Evolutionary conservation across 2,113 vertebrate species (phyloP), one percentile per base, ranked within the genome.

Genomic region (Hemibagrus wyckioides): DNA sequence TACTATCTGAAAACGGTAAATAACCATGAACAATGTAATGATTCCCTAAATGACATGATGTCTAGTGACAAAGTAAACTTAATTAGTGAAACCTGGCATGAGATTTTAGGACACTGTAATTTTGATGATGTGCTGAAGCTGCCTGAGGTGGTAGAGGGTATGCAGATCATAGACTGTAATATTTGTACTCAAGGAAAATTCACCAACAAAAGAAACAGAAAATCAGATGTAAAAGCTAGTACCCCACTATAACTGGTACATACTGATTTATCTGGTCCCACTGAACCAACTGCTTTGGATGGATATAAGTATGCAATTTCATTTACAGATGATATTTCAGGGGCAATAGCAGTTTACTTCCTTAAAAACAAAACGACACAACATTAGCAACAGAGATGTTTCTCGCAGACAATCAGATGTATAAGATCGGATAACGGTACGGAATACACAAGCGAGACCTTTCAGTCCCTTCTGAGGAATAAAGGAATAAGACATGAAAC

Each of bases 381-480:
- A 30, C 65, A 17, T 1, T 28, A 33, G 87, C 82, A 11, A 85
- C 77, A 59, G 71, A 83, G 28, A 85, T 50, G 89, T n/a, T n/a
- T n/a, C n/a, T n/a, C n/a, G n/a, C 89, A 44, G 89, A 80, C 21
- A 39, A 50, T 89, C 7, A 87, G 80, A n/a, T 67, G 71, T 4
- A 77, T 84, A 19, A 83, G 80, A 63, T 89, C 79, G 30, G 89
- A 84, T 61, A 85, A 87, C 67, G 86, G 86, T 4, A 87, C 69
- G 54, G 87, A 89, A 39, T 87, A 83, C n/a, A 83, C 54, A 82
- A 17, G 83, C 33, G 44, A 59, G 44, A 67, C 59, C 6, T 90
- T 82, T 25, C 81, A 85, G 73, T 81, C 65, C 69, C 17, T 57
- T 57, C 21, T 57, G 21, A 19, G 56, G 6, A 6, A 21, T 21